These are phyloP conservation scores for Chauna torquata DNA, from an alignment of 2,113 vertebrate genomes.

Conservation along the genomic window DNA sequence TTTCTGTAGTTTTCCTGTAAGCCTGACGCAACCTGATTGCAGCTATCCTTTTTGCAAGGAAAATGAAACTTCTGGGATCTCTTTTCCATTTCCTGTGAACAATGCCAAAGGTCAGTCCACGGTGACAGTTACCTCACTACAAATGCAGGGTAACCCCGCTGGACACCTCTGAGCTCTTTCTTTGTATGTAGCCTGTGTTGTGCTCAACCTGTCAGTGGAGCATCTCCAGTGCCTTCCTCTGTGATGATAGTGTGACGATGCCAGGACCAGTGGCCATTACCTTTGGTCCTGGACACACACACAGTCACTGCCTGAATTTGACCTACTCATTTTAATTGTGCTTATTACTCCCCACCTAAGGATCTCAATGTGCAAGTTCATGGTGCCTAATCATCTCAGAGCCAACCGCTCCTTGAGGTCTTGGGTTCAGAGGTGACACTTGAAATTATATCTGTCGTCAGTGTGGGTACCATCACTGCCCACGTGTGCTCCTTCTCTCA, in stretches of 20 bases:
- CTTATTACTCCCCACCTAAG: background rate
- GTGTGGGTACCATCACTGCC: background rate
- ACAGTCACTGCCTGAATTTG: background rate
- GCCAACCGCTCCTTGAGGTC: background rate
- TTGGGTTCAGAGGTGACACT: background rate
- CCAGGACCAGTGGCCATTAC: background rate
- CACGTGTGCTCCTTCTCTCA: background rate
- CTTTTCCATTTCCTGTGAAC: background rate
- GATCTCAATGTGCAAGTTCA: background rate
- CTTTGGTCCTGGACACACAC: background rate
- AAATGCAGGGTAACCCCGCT: background rate
- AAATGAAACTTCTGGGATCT: background rate
- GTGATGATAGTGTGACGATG: rapidly evolving
- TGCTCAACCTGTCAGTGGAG: background rate
- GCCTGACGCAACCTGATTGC: background rate
- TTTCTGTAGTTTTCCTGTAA: background rate
- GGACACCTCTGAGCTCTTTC: background rate
- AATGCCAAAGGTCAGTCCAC: background rate
- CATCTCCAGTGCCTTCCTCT: background rate
- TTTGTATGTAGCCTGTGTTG: background rate
- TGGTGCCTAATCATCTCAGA: background rate
- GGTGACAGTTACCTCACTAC: background rate
- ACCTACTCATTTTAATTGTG: rapidly evolving
- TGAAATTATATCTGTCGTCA: background rate
- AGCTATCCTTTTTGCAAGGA: background rate